Percentiles rank a stretch among this genome's conserved stretches.
These are phyloP conservation scores for Anguilla rostrata DNA, from an alignment of 2,113 vertebrate species.

Conservation along the genomic window DNA sequence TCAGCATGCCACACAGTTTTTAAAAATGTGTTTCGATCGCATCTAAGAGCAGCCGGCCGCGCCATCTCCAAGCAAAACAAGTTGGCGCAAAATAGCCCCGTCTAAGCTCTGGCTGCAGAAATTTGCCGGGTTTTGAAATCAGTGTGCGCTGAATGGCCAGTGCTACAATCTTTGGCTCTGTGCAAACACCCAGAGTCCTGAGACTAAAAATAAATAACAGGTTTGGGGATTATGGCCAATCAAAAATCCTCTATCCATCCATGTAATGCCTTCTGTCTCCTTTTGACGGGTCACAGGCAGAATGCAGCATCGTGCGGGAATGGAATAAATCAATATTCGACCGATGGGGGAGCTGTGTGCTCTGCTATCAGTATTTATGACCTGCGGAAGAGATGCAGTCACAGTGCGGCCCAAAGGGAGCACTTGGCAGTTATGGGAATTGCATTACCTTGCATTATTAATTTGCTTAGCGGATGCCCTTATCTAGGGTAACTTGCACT, in stretches of 20 bases:
- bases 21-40: neutral
- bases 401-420: neutral
- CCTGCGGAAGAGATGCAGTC: neutral
- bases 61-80: neutral
- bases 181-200: neutral
- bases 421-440: constrained; percentile 3
- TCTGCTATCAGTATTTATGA: neutral
- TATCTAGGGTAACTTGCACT: neutral
- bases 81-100: neutral
- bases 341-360: neutral
- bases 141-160: neutral
- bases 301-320: neutral
- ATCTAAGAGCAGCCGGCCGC: neutral
- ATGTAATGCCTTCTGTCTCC: neutral
- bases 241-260: neutral
- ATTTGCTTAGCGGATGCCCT: constrained; percentile 1
- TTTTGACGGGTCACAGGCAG: neutral
- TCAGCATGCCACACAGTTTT: neutral
- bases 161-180: neutral
- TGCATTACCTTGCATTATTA: constrained; percentile 11
- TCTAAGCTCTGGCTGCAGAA: neutral
- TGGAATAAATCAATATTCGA: neutral
- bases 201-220: neutral
- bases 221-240: neutral
- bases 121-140: neutral